Base-by-base conservation (phyloP, 1,140 invertebrate genomes). In the Drosophila guanche region DNA sequence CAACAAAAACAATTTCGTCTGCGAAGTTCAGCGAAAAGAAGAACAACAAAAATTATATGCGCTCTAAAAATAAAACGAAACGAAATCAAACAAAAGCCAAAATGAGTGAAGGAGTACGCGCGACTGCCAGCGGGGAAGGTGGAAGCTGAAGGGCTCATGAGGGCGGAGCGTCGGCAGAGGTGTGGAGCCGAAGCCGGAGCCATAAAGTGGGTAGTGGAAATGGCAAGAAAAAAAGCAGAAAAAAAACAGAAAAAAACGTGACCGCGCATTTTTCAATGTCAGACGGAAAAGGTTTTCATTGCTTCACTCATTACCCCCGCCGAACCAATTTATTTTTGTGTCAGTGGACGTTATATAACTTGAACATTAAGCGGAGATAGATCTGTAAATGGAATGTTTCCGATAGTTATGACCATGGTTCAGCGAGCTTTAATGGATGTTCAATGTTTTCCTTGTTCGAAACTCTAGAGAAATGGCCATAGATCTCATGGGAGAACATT, bases 251-350 rank as follows among this genome's bases (percentile, higher is more conserved):
- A 83, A 84, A 90, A 91, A 91, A 91, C 90, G 90, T 91, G 90
- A 91, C 90, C 90, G 83, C 79, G 88, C 90, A 91, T 91, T 91
- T 91, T 91, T 91, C 90, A 91, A 91, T 91, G 90, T 91, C 90
- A 91, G 90, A 85, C 77, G 73, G 65, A 90, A 89, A 89, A 75
- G 71, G 51, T 73, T 79, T 68, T 52, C 62, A 76, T 69, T 71
- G 61, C 79, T 67, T 69, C 48, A 67, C 51, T 68, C 54, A 52
- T 68, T 67, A 61, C 73, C 71, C 16, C 16, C 16, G 16, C 16
- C 69, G 69, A 73, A 79, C 69, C 33, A 27, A 62, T 73, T 68
- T 29, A 42, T 46, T 60, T 76, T 69, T 76, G 65, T 41, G 71
- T 74, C 70, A 79, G 59, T 58, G 43, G 33, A 37, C 51, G 67